Conservation (phyloP, 2,888 invertebrate species). For the Macaria liturata region DNA sequence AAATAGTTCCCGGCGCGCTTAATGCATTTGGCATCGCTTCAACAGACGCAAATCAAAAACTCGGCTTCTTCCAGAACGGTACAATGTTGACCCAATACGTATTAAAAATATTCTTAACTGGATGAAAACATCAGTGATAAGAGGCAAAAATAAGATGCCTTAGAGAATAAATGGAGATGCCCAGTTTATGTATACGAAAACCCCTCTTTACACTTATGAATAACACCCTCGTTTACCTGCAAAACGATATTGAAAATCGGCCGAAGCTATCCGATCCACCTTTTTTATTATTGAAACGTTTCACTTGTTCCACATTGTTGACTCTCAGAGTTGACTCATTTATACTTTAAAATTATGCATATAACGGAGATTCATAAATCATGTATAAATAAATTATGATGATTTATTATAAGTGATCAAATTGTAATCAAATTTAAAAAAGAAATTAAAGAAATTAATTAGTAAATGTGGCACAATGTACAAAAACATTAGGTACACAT, state of each 20-base stretch:
- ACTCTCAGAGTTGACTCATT: constrained; percentile 63
- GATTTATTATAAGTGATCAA: too few species aligned
- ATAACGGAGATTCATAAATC: too few species aligned
- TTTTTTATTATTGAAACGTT: constrained; percentile 70
- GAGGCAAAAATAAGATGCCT: constrained; percentile 38
- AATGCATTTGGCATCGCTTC: constrained; percentile 21
- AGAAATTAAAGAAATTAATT: too few species aligned
- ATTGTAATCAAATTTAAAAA: too few species aligned
- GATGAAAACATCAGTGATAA: not conserved
- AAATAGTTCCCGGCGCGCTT: constrained; percentile 37
- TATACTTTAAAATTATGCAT: constrained; percentile 55
- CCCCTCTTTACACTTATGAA: constrained; percentile 64
- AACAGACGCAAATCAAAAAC: constrained; percentile 27
- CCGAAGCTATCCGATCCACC: constrained; percentile 62
- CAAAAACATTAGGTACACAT: too few species aligned
- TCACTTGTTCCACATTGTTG: constrained; percentile 75
- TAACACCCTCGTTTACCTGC: constrained; percentile 66
- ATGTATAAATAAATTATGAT: too few species aligned
- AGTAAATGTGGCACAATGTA: too few species aligned
- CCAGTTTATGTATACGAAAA: constrained; percentile 49
- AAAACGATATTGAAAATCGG: constrained; percentile 71
- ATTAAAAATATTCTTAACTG: constrained; percentile 13
- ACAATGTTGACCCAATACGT: constrained; percentile 26
- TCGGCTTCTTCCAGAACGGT: constrained; percentile 16
- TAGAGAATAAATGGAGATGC: constrained; percentile 41